Percentiles rank a stretch among this genome's conserved stretches.
phyloP scores from a whole-genome alignment of 2,113 vertebrate genomes.

The Prionailurus bengalensis region DNA sequence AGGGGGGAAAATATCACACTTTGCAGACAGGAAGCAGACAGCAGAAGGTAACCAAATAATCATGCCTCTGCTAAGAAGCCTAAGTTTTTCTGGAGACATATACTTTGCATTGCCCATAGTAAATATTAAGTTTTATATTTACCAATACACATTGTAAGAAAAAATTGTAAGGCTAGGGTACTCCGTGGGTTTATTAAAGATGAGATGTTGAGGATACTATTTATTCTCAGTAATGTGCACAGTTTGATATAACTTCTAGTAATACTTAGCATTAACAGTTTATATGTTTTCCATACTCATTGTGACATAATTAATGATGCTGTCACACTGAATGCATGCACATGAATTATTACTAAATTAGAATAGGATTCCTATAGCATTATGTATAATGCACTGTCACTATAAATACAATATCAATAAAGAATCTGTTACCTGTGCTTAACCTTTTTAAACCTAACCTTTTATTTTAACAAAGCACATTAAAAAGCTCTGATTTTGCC shows the following conservation, averaged over 20 bases:
- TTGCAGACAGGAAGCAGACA: constrained; percentile 83
- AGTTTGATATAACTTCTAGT: neutral
- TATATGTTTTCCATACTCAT: constrained; percentile 50
- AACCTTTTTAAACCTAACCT: constrained; percentile 72
- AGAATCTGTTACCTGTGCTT: constrained; percentile 43
- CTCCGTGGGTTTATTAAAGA: neutral
- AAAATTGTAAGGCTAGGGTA: neutral
- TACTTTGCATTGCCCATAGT: constrained; percentile 69
- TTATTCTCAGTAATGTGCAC: constrained; percentile 44
- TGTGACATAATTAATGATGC: constrained; percentile 76
- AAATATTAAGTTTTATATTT: constrained; percentile 78
- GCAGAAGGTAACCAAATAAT: constrained; percentile 82
- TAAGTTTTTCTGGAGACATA: constrained; percentile 73
- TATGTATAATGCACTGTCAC: constrained; percentile 1
- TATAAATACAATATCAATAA: constrained; percentile 67
- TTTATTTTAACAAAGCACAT: constrained; percentile 48
- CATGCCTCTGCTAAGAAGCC: constrained; percentile 41
- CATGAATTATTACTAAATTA: constrained; percentile 72
- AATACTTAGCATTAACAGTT: constrained; percentile 41
- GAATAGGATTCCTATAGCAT: constrained; percentile 73
- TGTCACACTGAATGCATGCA: constrained; percentile 27
- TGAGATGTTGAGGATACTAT: neutral
- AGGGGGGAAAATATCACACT: constrained; percentile 71
- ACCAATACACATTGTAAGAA: neutral
- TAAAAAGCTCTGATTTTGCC: constrained; percentile 61